A percentile compares a stretch with the other conserved stretches of the same genome.
Conservation (phyloP, 1,140 invertebrate species). For the Trichoplusia ni region DNA sequence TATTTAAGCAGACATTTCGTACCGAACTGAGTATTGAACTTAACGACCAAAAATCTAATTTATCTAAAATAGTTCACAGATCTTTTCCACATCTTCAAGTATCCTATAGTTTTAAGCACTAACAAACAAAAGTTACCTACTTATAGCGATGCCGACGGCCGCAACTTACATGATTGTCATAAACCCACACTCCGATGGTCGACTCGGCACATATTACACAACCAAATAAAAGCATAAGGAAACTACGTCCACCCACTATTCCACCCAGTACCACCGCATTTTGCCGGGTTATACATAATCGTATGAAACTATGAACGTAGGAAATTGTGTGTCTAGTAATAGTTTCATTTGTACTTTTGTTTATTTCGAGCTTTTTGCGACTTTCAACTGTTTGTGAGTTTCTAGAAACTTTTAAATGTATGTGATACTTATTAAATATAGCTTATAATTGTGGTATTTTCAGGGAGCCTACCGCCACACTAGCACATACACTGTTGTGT, state of each 20-base stretch:
- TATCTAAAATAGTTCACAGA: neutral
- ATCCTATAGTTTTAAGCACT: constrained; percentile 70
- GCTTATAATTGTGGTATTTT: no score
- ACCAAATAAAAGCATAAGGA: constrained; percentile 42
- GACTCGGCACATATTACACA: constrained; percentile 48
- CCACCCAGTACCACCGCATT: constrained; percentile 26
- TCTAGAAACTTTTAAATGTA: neutral
- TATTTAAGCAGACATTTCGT: no score
- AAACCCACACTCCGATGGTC: constrained; percentile 54
- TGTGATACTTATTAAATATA: no score
- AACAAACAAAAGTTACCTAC: constrained; percentile 75
- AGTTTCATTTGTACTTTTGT: constrained; percentile 5
- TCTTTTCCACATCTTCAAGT: constrained; percentile 39
- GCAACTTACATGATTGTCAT: constrained; percentile 73
- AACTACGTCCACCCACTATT: constrained; percentile 39
- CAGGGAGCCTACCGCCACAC: no score
- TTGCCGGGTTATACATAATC: constrained; percentile 36
- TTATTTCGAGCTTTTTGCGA: constrained; percentile 17
- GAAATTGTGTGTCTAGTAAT: constrained; percentile 34
- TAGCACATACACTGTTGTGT: no score
- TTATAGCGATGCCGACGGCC: constrained; percentile 65
- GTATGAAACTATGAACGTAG: constrained; percentile 34
- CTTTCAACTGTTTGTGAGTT: constrained; percentile 14
- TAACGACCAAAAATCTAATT: neutral
- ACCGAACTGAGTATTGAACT: neutral